Evolutionary conservation across 2,888 invertebrate species (phyloP), one percentile per base, ranked within the genome.

Genomic region (Dusona sp.): DNA sequence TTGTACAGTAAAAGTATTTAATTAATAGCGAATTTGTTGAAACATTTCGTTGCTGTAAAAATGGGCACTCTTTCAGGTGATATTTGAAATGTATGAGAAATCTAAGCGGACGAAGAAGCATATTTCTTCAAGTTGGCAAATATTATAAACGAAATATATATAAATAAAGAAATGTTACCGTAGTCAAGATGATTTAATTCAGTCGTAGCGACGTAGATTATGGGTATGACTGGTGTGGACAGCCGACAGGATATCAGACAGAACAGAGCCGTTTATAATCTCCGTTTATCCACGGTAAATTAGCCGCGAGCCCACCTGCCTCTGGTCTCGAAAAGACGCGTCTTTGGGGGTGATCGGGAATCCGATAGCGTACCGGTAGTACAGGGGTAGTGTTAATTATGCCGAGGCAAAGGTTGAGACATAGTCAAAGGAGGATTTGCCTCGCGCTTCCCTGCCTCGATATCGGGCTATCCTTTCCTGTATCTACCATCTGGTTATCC

Each of bases 371-470:
- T 57, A 72, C 68, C 25, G 74, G 73, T 61, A 68, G 74, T 36
- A 64, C 51, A 16, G 29, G 74, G 81, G 70, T 84, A 57, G 86
- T 81, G 86, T 87, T 88, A 88, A 88, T 88, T 88, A 88, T 83
- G 70, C 80, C 64, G 84, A 84, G 83, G 79, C 83, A 83, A 84
- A 87, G 88, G 86, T 88, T 84, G 84, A 79, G 80, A 83, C 84
- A 73, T 42, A 84, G 84, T 87, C 87, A 87, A 87, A 87, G 87
- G 79, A 77, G 81, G 73, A 64, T 72, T 84, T 61, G 74, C 74
- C 42, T 70, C 51, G 29, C 25, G 51, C 33, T 78, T 70, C 54
- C 51, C 38, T 79, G 45, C 74, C 73, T 45, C 45, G 64, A 70
- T 79, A 74, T 74, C 65, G 68, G 51, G 11, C 42, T 33, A 33